Conservation (phyloP, 2,888 invertebrate species). For the Xestia rhomboidea region DNA sequence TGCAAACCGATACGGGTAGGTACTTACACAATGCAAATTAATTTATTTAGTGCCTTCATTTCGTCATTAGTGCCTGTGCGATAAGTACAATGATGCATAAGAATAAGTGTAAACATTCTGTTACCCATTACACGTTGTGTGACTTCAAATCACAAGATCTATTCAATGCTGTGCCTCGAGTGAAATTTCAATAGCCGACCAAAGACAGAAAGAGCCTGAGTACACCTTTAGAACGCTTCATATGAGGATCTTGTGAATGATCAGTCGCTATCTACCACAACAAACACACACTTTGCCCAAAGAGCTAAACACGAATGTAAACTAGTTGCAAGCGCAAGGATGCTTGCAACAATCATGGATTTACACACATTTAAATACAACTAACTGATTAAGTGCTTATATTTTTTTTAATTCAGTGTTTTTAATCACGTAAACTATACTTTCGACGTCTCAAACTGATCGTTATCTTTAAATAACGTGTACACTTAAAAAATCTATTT, state of each 20-base stretch:
- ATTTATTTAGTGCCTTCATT: background rate
- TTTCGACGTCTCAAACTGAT: background rate
- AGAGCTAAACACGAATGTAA: background rate
- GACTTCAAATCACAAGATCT: background rate
- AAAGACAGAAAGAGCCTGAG: background rate
- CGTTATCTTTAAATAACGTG: background rate
- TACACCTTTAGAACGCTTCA: too few relatives aligned
- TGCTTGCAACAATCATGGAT: background rate
- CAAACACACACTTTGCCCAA: background rate
- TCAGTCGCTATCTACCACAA: background rate
- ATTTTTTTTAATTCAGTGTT: background rate
- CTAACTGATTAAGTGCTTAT: background rate
- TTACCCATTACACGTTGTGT: background rate
- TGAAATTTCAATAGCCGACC: background rate
- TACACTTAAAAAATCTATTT: conserved; percentile 1
- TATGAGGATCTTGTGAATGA: background rate
- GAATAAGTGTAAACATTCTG: background rate
- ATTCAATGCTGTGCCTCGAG: background rate
- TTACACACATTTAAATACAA: background rate
- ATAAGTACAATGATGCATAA: background rate
- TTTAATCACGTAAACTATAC: background rate
- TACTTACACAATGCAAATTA: background rate
- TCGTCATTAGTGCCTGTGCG: background rate
- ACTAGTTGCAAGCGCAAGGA: background rate
- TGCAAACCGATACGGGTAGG: background rate